These are phyloP conservation scores for Parascotia fuliginaria DNA, from an alignment of 2,888 invertebrate species.

Conservation along the genomic window DNA sequence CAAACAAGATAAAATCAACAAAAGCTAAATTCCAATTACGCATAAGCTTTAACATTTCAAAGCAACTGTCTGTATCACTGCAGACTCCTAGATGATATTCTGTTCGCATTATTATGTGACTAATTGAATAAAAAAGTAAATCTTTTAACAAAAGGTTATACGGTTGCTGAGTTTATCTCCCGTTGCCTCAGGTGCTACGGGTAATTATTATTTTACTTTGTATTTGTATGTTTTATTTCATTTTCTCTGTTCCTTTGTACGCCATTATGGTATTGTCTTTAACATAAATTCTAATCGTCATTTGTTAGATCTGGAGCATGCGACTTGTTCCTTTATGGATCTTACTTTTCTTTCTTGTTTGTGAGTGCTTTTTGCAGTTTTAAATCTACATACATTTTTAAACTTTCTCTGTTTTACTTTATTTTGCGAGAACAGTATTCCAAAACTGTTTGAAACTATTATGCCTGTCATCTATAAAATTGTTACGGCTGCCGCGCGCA, in stretches of 20 bases:
- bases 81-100: constrained; percentile 51
- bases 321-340: constrained; percentile 8
- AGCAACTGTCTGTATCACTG: constrained; percentile 59
- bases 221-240: constrained; percentile 60
- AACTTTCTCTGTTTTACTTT: too few species aligned
- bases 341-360: background rate
- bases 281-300: constrained; percentile 66
- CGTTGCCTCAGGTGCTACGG: constrained; percentile 59
- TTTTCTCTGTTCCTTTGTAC: constrained; percentile 65
- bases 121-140: constrained; percentile 72
- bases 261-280: constrained; percentile 65
- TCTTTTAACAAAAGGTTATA: constrained; percentile 62
- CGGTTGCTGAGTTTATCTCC: constrained; percentile 55
- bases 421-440: too few species aligned
- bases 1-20: constrained; percentile 32
- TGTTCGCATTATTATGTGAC: constrained; percentile 59
- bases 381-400: too few species aligned
- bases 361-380: background rate
- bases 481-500: too few species aligned
- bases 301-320: constrained; percentile 34
- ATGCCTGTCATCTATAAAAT: too few species aligned
- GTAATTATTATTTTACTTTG: constrained; percentile 80
- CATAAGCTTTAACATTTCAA: constrained; percentile 59
- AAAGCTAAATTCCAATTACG: constrained; percentile 45
- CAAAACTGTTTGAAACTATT: too few species aligned